Percentiles rank a stretch among this genome's conserved stretches.
Evolutionary conservation across 2,797 vertebrate species (phyloP).

Genomic region (Pygocentrus nattereri): DNA sequence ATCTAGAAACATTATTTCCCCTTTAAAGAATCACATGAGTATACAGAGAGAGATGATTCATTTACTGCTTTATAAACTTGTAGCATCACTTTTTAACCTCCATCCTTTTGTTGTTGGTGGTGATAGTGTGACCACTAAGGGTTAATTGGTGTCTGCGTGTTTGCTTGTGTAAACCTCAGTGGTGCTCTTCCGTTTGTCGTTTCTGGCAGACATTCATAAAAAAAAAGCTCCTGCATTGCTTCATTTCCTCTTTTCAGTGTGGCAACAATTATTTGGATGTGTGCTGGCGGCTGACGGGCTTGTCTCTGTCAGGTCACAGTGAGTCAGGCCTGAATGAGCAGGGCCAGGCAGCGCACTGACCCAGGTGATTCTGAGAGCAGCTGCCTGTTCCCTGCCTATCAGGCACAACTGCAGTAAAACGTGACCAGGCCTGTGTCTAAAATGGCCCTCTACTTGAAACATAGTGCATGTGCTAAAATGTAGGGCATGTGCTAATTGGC

Average conservation of each 20-base stretch:
- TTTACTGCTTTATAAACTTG: too few species aligned
- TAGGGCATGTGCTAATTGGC: slow-evolving; percentile 22
- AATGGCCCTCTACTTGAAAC: background rate
- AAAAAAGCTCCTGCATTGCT: background rate
- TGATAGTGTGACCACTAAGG: background rate
- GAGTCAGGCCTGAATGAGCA: slow-evolving; percentile 6
- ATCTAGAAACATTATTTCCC: too few species aligned
- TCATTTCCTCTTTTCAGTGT: background rate
- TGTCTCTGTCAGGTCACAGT: background rate
- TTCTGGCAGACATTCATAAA: background rate
- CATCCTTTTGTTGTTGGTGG: background rate
- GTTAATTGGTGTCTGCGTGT: background rate
- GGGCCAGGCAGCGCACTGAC: background rate
- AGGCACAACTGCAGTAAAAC: background rate
- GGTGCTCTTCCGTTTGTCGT: background rate
- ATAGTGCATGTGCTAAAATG: slow-evolving; percentile 6
- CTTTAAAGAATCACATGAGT: too few species aligned
- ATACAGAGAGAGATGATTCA: too few species aligned
- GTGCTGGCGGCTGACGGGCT: background rate
- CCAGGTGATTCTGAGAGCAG: slow-evolving; percentile 16
- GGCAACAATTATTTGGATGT: slow-evolving; percentile 20
- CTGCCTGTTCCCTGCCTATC: background rate
- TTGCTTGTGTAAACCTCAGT: background rate
- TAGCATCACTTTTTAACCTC: too few species aligned
- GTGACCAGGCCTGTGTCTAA: background rate